Percentiles rank a stretch among this genome's conserved stretches.
These are phyloP conservation scores for Coptodon rendalli DNA, from an alignment of 2,113 vertebrate species.

Conservation along the genomic window DNA sequence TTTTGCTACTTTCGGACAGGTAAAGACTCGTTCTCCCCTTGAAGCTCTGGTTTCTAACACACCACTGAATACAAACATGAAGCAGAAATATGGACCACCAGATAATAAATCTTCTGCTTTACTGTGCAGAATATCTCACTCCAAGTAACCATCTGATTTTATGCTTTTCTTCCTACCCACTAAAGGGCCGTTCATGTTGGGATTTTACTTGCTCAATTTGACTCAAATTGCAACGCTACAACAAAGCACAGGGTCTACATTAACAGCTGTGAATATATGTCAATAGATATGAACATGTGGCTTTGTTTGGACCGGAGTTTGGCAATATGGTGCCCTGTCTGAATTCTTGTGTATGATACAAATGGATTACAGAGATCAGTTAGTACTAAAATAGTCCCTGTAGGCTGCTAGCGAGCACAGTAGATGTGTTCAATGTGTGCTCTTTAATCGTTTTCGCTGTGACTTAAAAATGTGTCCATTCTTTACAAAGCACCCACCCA, in stretches of 20 bases:
- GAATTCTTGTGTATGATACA: neutral
- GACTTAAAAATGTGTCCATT: neutral
- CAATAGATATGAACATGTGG: neutral
- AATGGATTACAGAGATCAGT: neutral
- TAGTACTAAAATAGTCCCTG: neutral
- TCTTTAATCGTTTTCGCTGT: neutral
- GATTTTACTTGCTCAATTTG: slow-evolving; percentile 32
- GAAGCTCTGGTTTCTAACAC: slow-evolving; percentile 17
- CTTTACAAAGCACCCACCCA: neutral
- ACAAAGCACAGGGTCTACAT: neutral
- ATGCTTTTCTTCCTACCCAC: neutral
- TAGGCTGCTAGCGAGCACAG: neutral
- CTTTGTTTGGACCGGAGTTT: neutral
- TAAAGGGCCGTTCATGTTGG: neutral
- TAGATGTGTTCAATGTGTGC: neutral
- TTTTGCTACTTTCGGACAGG: slow-evolving; percentile 9
- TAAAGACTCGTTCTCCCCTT: slow-evolving; percentile 12
- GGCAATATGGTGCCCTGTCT: neutral
- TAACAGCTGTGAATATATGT: neutral
- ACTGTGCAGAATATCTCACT: slow-evolving; percentile 3
- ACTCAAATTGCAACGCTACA: slow-evolving; percentile 9
- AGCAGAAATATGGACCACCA: neutral
- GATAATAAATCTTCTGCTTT: slow-evolving; percentile 22
- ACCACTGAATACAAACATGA: neutral
- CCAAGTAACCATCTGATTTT: slow-evolving; percentile 6